phyloP scores from a whole-genome alignment of 2,797 vertebrate species.

The Florisuga fusca region DNA sequence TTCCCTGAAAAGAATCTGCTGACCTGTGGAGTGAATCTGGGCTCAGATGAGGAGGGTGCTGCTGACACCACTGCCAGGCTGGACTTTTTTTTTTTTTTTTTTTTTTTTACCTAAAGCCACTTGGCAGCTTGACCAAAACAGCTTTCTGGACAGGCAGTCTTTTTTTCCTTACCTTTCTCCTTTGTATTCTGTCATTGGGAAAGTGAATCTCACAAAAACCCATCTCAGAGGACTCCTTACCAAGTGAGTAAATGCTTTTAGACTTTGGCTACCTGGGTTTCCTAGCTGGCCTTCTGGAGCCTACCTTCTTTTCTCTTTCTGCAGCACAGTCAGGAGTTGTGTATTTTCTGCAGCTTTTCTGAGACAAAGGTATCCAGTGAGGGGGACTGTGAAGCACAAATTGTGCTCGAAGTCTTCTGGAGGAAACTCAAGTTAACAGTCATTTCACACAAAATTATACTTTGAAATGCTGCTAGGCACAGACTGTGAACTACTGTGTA shows the following conservation, averaged over 20 bases:
- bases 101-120: neutral
- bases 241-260: neutral
- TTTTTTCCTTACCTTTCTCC: neutral
- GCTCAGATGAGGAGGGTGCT: neutral
- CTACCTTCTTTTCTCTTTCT: accelerated
- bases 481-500: neutral
- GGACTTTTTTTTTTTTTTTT: neutral
- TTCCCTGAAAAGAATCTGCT: constrained; percentile 21
- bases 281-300: neutral
- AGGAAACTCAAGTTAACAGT: neutral
- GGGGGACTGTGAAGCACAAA: neutral
- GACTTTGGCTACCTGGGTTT: accelerated
- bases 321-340: neutral
- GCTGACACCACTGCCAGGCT: neutral
- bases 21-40: neutral
- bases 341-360: neutral
- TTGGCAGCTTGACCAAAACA: neutral
- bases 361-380: neutral
- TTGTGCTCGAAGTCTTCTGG: neutral
- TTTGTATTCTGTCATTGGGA: neutral
- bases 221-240: neutral
- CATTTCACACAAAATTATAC: neutral
- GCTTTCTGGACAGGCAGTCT: neutral
- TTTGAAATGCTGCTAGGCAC: neutral
- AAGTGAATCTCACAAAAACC: accelerated